phyloP scores from a whole-genome alignment of 2,888 invertebrate genomes.

The Xestia sexstrigata region DNA sequence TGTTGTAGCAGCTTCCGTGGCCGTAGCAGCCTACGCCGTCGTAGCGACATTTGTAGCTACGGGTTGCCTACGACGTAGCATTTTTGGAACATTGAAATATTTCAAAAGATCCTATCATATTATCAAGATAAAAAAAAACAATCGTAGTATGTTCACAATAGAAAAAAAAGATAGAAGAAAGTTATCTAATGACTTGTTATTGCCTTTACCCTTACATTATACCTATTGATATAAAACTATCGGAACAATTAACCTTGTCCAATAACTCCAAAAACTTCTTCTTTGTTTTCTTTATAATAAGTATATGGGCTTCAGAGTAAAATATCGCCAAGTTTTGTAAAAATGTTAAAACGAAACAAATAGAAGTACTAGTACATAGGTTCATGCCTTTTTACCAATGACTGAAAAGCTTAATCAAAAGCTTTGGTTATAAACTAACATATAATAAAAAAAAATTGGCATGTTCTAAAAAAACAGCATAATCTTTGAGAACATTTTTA shows the following conservation, averaged over 20 bases:
- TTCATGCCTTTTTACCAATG: not conserved
- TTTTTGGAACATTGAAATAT: not conserved
- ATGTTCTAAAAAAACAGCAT: not conserved
- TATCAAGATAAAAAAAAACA: not conserved
- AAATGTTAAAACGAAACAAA: not conserved
- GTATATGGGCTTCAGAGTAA: too few species aligned
- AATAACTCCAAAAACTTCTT: not conserved
- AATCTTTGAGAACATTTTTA: not conserved
- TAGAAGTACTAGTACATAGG: not conserved
- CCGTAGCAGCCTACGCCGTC: not conserved
- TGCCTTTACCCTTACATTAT: slow-evolving; percentile 14
- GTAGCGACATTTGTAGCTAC: not conserved
- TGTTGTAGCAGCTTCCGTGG: not conserved
- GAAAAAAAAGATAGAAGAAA: not conserved
- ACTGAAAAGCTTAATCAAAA: not conserved
- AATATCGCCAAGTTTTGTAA: not conserved
- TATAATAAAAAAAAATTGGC: too few species aligned
- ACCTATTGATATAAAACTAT: slow-evolving; percentile 1
- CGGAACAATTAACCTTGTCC: not conserved
- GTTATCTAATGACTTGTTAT: slow-evolving; percentile 35
- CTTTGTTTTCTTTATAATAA: not conserved
- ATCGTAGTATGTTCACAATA: slow-evolving; percentile 8
- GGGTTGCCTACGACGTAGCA: not conserved
- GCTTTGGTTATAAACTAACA: not conserved
- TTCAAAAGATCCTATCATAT: not conserved